Conservation (phyloP, 2,113 vertebrate species). For the Sceloporus undulatus region DNA sequence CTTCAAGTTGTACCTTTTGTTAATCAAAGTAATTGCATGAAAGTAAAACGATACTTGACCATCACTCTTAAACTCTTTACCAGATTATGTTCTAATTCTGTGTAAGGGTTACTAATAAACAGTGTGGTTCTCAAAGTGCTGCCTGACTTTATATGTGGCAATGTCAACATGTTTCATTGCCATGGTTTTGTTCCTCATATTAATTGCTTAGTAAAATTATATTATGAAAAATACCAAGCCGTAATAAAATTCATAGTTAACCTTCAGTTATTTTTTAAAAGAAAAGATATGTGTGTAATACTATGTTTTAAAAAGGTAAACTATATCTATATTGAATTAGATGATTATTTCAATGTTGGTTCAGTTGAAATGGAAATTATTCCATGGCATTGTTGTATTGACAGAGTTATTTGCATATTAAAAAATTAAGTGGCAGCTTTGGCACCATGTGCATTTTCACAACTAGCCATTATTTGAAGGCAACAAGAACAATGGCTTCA, state of each 20-base stretch:
- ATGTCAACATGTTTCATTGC: constrained; percentile 15
- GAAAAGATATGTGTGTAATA: constrained; percentile 8
- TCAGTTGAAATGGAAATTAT: constrained; percentile 20
- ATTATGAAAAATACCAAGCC: constrained; percentile 7
- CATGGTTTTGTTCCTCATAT: constrained; percentile 19
- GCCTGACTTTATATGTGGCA: neutral
- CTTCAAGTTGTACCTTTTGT: neutral
- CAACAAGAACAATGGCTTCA: neutral
- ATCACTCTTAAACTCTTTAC: neutral
- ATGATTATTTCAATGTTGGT: constrained; percentile 21
- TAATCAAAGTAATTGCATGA: neutral
- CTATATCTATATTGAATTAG: constrained; percentile 31
- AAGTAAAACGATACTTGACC: neutral
- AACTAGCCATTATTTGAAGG: neutral
- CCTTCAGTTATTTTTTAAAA: constrained; percentile 23
- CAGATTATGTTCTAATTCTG: neutral
- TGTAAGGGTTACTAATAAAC: constrained; percentile 1
- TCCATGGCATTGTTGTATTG: neutral
- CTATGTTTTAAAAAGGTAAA: constrained; percentile 19
- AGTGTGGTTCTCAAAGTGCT: neutral
- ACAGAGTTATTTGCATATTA: constrained; percentile 31
- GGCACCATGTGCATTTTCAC: neutral
- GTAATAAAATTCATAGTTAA: constrained; percentile 10
- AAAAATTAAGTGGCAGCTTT: constrained; percentile 5
- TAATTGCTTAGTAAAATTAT: constrained; percentile 13